Conservation (phyloP, 2,888 invertebrate genomes). For the Beris morrisii region DNA sequence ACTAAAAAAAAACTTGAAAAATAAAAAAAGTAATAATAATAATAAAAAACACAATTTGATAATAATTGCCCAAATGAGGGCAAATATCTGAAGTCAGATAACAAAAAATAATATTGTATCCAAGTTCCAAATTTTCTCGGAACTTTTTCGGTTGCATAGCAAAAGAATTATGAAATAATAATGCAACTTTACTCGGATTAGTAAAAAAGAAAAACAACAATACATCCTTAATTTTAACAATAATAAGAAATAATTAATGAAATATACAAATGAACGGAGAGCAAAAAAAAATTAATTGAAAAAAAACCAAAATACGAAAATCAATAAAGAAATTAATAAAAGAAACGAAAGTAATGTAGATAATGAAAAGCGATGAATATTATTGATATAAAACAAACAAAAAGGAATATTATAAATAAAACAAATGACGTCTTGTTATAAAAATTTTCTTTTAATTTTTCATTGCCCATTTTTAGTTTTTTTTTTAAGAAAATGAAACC, state of each 20-base stretch:
- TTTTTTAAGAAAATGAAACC: conserved; percentile 53
- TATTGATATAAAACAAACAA: conserved; percentile 43
- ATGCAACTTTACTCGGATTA: no score
- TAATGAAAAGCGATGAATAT: conserved; percentile 39
- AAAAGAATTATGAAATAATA: conserved; percentile 9
- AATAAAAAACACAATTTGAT: conserved; percentile 4
- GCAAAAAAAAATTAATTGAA: conserved; percentile 24
- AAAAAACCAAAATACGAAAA: conserved; percentile 10
- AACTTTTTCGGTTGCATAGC: conserved; percentile 31
- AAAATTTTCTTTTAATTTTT: conserved; percentile 36
- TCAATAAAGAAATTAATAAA: conserved; percentile 19
- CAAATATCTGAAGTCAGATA: neutral
- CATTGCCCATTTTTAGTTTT: conserved; percentile 49
- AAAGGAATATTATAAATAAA: conserved; percentile 40
- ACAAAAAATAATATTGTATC: conserved; percentile 14
- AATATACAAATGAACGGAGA: conserved; percentile 35
- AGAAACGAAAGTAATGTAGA: conserved; percentile 36
- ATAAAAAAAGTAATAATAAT: conserved; percentile 4
- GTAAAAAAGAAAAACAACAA: conserved; percentile 9
- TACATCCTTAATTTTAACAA: conserved; percentile 35
- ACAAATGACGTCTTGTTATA: conserved; percentile 55
- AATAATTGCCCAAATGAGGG: neutral
- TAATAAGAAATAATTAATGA: conserved; percentile 31
- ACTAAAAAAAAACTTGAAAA: conserved; percentile 1
- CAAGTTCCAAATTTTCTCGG: conserved; percentile 34